Base-by-base conservation (phyloP, 1,140 invertebrate species). In the Zaprionus kolodkinae region DNA sequence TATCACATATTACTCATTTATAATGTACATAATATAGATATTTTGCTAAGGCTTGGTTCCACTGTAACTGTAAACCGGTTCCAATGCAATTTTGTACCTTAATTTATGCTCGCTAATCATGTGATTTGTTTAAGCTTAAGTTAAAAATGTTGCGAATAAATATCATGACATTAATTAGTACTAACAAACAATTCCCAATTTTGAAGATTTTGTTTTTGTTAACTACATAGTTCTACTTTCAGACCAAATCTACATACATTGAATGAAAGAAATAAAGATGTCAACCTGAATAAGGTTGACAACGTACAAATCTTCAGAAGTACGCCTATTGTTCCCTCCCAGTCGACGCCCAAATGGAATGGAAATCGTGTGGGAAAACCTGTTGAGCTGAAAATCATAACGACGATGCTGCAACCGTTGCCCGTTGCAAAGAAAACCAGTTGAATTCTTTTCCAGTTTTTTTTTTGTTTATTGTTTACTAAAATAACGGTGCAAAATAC, bases 361-460 rank as follows among this genome's bases (percentile, higher is more conserved):
- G 50, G 45, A 76, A 76, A 56, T 30, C 62, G 68, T 33, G 12
- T 50, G 45, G 81, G 81, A 70, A 91, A 88, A 82, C 73, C 90
- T 10, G 78, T 91, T 69, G 78, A 88, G 17, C 67, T 91, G 56
- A 91, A 90, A 82, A 91, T 91, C 17, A 72, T 91, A 60, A 91
- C 86, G 21, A 81, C 59, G 66, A 88, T 82, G n/a, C 62, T 91
- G 62, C 59, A 90, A 27, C 81, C 85, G 1, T 38, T 86, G 59
- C 75, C 77, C 17, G 21, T 15, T 45, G 40, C 54, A 69, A 61
- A 17, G 48, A 83, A 72, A 84, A 70, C 43, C 38, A 71, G 36
- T 79, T 61, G 45, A 61, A 71, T 50, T 43, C 3, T 9, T 15
- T 60, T 43, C n/a, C 21, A 21, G 2, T 4, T 48, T 36, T 33